Base-by-base conservation (phyloP, 1,140 invertebrate species). In the Schlechtendalia chinensis region DNA sequence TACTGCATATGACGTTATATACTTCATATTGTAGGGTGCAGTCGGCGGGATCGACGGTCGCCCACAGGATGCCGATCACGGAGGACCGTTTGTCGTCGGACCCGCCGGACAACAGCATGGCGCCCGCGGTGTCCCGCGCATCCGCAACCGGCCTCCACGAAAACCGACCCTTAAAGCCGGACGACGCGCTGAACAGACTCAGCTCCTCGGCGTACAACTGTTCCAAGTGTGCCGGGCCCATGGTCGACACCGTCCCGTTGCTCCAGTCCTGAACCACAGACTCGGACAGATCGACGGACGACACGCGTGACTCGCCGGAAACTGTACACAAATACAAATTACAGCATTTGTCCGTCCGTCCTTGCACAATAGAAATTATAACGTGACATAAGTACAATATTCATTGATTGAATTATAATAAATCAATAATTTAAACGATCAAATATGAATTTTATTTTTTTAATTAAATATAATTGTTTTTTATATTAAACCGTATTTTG, bases 21-120 rank as follows among this genome's bases (percentile, higher is more conserved):
- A 96, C 89, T 85, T 96, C 94, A 83, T 95, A 96, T 84, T 95
- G 92, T 1, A 96, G 85, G 82, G 91, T 90, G 85, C 94, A 96
- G 56, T 94, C 90, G 1, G 89, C 88, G 32, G 32, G 32, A 84
- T 96, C 94, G 6, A 96, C 90, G 1, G 90, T 89, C 54, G 93
- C 86, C 94, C 94, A 96, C 17, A 91, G 91, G 47, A 95, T 87
- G 22, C 92, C 94, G n/a, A 91, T 8, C 32, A 39, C 90, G 5
- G 88, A 72, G 22, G 81, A 69, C 63, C 5, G 86, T 88, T 82
- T 39, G 32, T 8, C 83, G 14, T 81, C 83, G 24, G 75, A 75
- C 32, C 8, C 32, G 6, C 89, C 86, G 53, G 89, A 88, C 5
- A 94, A 84, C 4, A 94, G 84, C 8, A 91, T 88, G 0, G 93